Evolutionary conservation across 2,888 invertebrate species (phyloP).

Genomic region (Drosophila tripunctata): DNA sequence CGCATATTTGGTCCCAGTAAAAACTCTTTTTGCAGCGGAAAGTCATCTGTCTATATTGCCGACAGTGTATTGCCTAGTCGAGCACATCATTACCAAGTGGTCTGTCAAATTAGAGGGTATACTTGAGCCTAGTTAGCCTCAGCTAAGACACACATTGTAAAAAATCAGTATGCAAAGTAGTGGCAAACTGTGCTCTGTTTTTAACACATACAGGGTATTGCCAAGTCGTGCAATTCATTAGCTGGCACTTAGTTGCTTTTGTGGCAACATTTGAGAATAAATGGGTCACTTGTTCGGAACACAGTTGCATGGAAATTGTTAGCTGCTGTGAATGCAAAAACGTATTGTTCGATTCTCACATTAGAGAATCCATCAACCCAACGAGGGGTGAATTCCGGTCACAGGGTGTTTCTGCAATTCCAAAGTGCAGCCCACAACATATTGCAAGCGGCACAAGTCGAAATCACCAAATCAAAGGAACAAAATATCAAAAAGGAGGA

Average conservation of each 20-base stretch:
- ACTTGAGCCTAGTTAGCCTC: not conserved
- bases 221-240: not conserved
- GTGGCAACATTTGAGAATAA: constrained; percentile 8
- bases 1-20: too few relatives aligned
- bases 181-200: not conserved
- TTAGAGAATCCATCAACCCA: constrained; percentile 9
- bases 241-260: not conserved
- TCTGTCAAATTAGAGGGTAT: constrained; percentile 12
- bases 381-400: not conserved
- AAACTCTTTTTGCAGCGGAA: too few relatives aligned
- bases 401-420: constrained; percentile 26
- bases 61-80: too few relatives aligned
- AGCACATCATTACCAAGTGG: too few relatives aligned
- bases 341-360: constrained; percentile 40
- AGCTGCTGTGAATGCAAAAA: constrained; percentile 21
- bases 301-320: constrained; percentile 8
- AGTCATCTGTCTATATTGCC: too few relatives aligned
- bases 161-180: not conserved
- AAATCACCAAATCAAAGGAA: constrained; percentile 34
- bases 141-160: not conserved
- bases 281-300: constrained; percentile 33
- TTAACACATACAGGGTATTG: not conserved
- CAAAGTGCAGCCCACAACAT: constrained; percentile 40
- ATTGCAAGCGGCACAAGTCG: constrained; percentile 24
- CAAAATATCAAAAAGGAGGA: not conserved